phyloP scores from a whole-genome alignment of 1,140 invertebrate species.

The Nasonia vitripennis region DNA sequence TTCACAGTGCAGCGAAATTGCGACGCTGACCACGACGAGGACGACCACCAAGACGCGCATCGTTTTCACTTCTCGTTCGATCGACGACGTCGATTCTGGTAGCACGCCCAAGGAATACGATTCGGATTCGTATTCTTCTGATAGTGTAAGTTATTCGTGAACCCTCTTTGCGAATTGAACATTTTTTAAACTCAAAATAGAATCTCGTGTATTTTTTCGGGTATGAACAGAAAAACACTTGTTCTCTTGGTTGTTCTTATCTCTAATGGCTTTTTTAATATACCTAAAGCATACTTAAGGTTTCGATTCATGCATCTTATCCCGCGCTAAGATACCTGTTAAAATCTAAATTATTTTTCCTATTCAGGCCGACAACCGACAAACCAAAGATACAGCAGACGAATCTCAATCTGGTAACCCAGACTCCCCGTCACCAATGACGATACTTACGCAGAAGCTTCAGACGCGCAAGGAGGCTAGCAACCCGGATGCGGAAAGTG shows the following conservation, averaged over 20 bases:
- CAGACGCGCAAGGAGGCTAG: not conserved
- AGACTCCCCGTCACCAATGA: not conserved
- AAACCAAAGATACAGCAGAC: slow-evolving; percentile 25
- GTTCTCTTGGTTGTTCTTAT: too few relatives aligned
- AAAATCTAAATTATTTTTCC: not conserved
- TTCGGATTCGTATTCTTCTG: not conserved
- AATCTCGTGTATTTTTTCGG: too few relatives aligned
- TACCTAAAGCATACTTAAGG: not conserved
- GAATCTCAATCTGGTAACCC: not conserved
- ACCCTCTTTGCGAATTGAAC: not conserved
- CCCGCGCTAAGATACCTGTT: too few relatives aligned
- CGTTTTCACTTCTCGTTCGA: not conserved
- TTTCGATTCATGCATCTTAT: not conserved
- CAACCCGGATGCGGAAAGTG: not conserved
- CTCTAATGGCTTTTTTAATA: too few relatives aligned
- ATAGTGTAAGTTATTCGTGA: not conserved
- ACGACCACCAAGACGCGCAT: not conserved
- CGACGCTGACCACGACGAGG: not conserved
- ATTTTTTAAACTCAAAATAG: not conserved
- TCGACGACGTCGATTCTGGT: slow-evolving; percentile 38
- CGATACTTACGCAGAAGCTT: slow-evolving; percentile 14
- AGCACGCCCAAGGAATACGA: not conserved
- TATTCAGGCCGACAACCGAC: not conserved
- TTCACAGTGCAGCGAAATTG: slow-evolving; percentile 10
- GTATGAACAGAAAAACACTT: not conserved